Evolutionary conservation across 1,140 invertebrate genomes (phyloP).

Genomic region (Drosophila kepulauana): DNA sequence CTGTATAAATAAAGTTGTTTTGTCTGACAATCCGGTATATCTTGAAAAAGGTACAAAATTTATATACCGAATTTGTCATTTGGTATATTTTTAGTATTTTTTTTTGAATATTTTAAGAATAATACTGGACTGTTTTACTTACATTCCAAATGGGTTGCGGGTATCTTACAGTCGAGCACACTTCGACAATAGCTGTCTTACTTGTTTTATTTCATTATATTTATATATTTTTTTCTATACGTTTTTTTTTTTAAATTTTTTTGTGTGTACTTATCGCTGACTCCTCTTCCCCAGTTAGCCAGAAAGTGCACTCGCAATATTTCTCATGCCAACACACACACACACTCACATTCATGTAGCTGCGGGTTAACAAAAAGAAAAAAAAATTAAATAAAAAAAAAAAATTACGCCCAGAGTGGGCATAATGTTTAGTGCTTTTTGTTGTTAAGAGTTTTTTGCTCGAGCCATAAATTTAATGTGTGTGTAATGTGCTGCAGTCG

Average conservation of each 20-base stretch:
- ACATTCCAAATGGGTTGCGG: no score
- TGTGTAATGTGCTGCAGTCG: conserved; percentile 69
- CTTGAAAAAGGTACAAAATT: no score
- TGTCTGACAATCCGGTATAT: no score
- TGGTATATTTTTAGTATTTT: no score
- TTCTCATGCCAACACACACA: conserved; percentile 35
- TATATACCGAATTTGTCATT: no score
- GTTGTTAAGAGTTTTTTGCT: conserved; percentile 74
- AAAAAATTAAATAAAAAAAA: no score
- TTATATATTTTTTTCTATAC: no score
- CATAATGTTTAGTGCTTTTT: conserved; percentile 81
- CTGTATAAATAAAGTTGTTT: no score
- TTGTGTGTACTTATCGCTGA: neutral
- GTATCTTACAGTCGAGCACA: no score
- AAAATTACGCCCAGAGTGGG: conserved; percentile 50
- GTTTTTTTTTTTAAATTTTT: conserved; percentile 15
- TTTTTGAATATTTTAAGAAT: no score
- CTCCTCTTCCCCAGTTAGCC: conserved; percentile 1
- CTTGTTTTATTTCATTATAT: neutral
- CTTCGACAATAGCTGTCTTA: no score
- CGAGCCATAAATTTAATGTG: conserved; percentile 74
- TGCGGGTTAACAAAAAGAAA: neutral
- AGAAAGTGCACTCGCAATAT: conserved; percentile 47
- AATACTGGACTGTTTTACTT: no score
- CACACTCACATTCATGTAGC: neutral